Conservation (phyloP, 2,113 vertebrate species). For the Rynchops niger region DNA sequence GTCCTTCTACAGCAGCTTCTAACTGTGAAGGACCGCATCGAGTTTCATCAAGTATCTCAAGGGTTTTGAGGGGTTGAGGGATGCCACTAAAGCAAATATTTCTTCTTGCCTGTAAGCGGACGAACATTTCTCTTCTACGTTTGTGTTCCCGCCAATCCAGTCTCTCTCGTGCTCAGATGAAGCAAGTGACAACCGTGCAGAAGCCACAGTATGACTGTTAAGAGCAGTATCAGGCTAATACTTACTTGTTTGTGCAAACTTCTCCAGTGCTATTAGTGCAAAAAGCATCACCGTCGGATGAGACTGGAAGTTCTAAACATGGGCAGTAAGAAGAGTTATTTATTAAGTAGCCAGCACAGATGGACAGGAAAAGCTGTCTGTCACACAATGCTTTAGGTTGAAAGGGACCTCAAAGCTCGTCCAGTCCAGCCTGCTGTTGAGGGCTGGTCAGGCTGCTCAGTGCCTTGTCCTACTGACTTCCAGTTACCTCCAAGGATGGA, state of each 20-base stretch:
- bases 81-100: not conserved
- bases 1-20: not conserved
- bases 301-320: conserved; percentile 88
- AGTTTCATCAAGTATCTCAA: not conserved
- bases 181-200: not conserved
- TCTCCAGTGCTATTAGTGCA: conserved; percentile 98
- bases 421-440: not conserved
- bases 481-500: not conserved
- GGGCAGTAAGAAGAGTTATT: conserved; percentile 13
- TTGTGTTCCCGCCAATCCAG: not conserved
- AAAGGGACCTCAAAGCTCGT: not conserved
- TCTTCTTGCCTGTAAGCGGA: not conserved
- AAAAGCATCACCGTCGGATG: conserved; percentile 99
- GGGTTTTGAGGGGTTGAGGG: not conserved
- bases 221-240: conserved; percentile 26
- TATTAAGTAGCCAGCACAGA: not conserved
- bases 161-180: not conserved
- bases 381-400: not conserved
- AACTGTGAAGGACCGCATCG: not conserved
- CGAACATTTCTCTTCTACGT: not conserved
- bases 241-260: conserved; percentile 99
- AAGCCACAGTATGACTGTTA: not conserved
- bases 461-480: not conserved
- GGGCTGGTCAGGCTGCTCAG: not conserved
- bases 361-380: not conserved